Percentiles rank a stretch among this genome's conserved stretches.
phyloP scores from a whole-genome alignment of 2,797 vertebrate genomes.

The Peromyscus attwateri region DNA sequence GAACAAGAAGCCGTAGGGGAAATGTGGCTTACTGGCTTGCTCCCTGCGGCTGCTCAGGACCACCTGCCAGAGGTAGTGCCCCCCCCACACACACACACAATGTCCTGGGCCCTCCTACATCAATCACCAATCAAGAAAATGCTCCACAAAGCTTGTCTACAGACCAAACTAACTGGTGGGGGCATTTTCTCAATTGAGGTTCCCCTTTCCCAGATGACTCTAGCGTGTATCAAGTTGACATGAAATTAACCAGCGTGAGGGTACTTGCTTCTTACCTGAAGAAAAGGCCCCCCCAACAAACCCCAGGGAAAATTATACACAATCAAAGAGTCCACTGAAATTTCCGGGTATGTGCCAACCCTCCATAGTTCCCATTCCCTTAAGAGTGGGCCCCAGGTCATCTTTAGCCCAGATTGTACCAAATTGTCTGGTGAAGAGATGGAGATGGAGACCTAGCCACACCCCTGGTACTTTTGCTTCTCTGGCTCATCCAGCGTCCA shows the following conservation, averaged over 20 bases:
- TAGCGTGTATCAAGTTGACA: background rate
- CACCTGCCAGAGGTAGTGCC: background rate
- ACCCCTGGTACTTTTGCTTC: background rate
- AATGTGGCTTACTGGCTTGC: background rate
- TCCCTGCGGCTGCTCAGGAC: background rate
- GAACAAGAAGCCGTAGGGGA: background rate
- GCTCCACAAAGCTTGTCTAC: too few relatives aligned
- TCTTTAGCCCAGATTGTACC: background rate
- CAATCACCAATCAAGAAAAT: background rate
- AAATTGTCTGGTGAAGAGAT: background rate
- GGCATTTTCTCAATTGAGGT: too few relatives aligned
- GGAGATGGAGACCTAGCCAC: background rate
- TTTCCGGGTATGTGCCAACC: background rate
- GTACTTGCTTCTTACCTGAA: background rate
- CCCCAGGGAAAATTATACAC: background rate
- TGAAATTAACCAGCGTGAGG: background rate
- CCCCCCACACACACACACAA: too few relatives aligned
- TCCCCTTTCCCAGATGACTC: background rate
- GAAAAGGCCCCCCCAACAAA: background rate
- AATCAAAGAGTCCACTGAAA: background rate
- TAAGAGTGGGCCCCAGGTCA: background rate
- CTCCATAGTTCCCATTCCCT: background rate
- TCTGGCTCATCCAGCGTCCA: background rate
- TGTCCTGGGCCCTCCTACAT: background rate
- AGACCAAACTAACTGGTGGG: background rate